Conservation (phyloP, 2,797 vertebrate genomes). For the Periophthalmus magnuspinnatus region DNA sequence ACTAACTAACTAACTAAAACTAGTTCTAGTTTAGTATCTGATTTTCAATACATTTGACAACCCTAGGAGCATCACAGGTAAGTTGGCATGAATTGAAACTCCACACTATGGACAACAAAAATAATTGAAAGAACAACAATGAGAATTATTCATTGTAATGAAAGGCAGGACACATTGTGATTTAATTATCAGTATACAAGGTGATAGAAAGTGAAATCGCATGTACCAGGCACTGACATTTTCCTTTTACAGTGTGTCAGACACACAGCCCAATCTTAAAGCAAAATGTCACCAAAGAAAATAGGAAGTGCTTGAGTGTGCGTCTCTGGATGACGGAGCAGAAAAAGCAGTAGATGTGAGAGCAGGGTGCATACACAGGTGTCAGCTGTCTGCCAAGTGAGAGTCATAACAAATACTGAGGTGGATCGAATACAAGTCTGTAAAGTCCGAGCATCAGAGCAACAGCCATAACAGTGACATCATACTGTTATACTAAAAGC, state of each 20-base stretch:
- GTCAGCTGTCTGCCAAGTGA: constrained; percentile 8
- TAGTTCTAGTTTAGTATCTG: no score
- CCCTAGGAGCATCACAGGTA: no score
- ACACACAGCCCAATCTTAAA: not conserved
- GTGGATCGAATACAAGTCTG: not conserved
- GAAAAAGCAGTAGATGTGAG: not conserved
- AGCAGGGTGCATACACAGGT: not conserved
- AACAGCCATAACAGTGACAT: not conserved
- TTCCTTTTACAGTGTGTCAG: not conserved
- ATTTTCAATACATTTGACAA: no score
- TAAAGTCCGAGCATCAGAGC: no score
- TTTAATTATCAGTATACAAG: not conserved
- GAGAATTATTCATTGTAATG: not conserved
- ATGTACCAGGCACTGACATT: not conserved
- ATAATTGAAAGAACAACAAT: not conserved
- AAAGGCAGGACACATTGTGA: not conserved
- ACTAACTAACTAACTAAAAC: no score
- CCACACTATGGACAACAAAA: no score
- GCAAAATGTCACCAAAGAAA: not conserved
- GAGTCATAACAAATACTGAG: not conserved
- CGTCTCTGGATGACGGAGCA: not conserved
- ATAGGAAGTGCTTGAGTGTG: not conserved
- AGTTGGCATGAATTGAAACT: no score
- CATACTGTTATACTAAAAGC: not conserved
- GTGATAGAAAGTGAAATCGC: not conserved